These are phyloP conservation scores for Neotragus pygmaeus DNA, from an alignment of 2,113 vertebrate genomes.

Conservation along the genomic window DNA sequence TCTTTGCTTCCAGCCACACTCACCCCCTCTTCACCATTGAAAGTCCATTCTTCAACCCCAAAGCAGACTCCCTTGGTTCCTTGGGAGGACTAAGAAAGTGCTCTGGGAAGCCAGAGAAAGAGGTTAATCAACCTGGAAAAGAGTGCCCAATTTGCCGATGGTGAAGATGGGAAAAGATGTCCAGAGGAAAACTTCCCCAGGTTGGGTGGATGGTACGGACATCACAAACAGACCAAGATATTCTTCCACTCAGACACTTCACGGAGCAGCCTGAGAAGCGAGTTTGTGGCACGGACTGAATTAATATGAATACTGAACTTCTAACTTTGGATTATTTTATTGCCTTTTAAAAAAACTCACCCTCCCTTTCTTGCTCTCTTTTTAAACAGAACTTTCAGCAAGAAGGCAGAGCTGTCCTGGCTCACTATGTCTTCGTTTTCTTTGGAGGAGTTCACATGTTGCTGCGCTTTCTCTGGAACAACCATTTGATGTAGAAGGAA, in stretches of 20 bases:
- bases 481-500: background rate
- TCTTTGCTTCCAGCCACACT: background rate
- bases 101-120: background rate
- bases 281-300: background rate
- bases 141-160: background rate
- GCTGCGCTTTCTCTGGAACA: conserved; percentile 24
- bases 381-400: conserved; percentile 13
- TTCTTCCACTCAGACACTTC: background rate
- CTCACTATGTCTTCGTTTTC: background rate
- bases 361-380: background rate
- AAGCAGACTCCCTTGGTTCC: background rate
- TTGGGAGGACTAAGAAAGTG: background rate
- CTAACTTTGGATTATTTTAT: background rate
- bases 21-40: background rate
- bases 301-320: background rate
- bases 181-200: background rate
- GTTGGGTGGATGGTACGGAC: fast-evolving
- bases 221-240: background rate
- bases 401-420: conserved; percentile 1
- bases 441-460: background rate
- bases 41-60: background rate
- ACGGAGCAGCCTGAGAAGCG: background rate
- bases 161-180: background rate
- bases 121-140: background rate
- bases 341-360: background rate